Evolutionary conservation across 2,797 vertebrate genomes (phyloP).

Genomic region (Eulemur mongoz): DNA sequence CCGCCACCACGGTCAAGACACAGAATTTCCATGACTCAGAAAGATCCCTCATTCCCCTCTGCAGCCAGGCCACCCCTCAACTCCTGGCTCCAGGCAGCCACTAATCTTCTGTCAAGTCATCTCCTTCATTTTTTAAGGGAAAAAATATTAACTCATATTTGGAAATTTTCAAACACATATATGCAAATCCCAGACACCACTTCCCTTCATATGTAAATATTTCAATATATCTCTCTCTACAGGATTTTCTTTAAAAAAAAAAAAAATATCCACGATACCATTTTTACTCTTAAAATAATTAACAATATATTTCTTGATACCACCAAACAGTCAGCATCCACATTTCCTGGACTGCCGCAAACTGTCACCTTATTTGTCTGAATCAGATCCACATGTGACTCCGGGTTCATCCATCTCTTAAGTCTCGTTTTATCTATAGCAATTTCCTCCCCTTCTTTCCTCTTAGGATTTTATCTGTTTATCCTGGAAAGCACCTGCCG

Average conservation of each 20-base stretch:
- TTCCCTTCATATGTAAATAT: neutral
- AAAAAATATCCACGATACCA: neutral
- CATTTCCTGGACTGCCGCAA: neutral
- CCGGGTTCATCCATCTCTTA: neutral
- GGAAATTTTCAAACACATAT: neutral
- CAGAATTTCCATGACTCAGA: neutral
- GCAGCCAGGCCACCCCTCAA: neutral
- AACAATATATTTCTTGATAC: neutral
- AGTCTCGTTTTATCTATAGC: neutral
- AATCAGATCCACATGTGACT: neutral
- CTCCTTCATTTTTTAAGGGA: neutral
- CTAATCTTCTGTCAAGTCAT: neutral
- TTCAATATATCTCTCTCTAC: neutral
- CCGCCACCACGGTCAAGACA: neutral
- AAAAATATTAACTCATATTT: neutral
- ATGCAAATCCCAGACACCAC: neutral
- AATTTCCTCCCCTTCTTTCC: neutral
- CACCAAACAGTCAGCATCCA: neutral
- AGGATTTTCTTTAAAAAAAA: neutral
- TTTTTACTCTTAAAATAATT: neutral
- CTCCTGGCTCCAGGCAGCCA: neutral
- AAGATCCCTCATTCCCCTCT: neutral
- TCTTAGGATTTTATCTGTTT: neutral
- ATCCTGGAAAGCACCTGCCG: neutral
- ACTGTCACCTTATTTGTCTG: neutral